Evolutionary conservation across 2,113 vertebrate species (phyloP), one percentile per base, ranked within the genome.

Genomic region (Heterotilapia buettikoferi): DNA sequence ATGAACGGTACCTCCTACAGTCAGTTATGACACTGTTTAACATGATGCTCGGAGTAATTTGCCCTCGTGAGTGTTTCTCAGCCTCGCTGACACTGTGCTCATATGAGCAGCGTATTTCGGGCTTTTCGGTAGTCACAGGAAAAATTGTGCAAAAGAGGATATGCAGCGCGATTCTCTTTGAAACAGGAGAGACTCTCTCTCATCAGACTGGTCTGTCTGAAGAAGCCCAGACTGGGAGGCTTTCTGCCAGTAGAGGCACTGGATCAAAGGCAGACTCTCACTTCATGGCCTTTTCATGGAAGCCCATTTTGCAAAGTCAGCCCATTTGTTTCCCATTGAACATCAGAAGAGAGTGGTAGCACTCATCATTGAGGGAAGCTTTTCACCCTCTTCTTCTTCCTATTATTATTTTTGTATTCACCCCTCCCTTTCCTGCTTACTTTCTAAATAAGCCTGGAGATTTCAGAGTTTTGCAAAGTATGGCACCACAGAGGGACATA

Each of bases 221-320:
- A 54, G 78, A 81, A 80, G 40, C 33, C 82, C 81, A 82, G 61
- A 53, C 90, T 73, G 73, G 33, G n/a, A 36, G 88, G 68, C 57
- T 52, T 10, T 82, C 33, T 66, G 85, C 83, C 90, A 92, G 88
- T 16, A 24, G 79, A 88, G 82, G 57, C 81, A 83, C 33, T 11
- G 78, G 90, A 94, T 92, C 90, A 91, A 91, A 95, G 84, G 59
- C 36, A 40, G 57, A 83, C 73, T 90, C 66, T 90, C 88, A 89
- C 88, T 89, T 85, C 68, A 33, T 56, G 66, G 87, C 43, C 78
- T 78, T 90, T 86, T 90, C 26, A 85, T 90, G 43, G 43, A 9
- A 12, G 76, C 50, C 78, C 53, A 8, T 24, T 84, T 68, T 86
- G 61, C 82, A 85, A 63, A 89, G 84, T 92, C 91, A 88, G 87